A percentile compares a stretch with the other conserved stretches of the same genome.
Evolutionary conservation across 2,888 invertebrate species (phyloP).

Genomic region (Parapristionchus giblindavisi): DNA sequence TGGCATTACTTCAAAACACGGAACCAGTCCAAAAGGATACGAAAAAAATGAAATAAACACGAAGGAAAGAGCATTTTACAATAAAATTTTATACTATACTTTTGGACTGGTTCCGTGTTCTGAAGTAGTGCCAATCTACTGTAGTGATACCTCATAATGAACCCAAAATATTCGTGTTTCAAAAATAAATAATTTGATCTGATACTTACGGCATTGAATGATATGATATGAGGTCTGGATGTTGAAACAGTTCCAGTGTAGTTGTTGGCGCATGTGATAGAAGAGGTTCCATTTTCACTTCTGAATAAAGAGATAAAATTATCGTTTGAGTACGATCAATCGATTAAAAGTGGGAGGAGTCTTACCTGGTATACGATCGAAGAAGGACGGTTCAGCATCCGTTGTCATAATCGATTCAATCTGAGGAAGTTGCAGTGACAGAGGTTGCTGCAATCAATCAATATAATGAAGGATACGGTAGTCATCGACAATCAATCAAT

Average conservation of each 20-base stretch:
- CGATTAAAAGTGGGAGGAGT: background rate
- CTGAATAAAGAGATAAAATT: background rate
- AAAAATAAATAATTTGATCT: too few species aligned
- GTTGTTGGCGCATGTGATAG: background rate
- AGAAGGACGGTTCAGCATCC: constrained; percentile 28
- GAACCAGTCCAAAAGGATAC: too few species aligned
- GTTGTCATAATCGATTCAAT: constrained; percentile 36
- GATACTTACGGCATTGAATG: constrained; percentile 22
- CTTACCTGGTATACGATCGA: constrained; percentile 13
- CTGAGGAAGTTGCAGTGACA: constrained; percentile 23
- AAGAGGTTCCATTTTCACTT: constrained; percentile 22
- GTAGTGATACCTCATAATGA: too few species aligned
- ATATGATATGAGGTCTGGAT: constrained; percentile 16
- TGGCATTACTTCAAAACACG: too few species aligned
- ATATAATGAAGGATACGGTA: background rate
- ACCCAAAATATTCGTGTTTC: too few species aligned
- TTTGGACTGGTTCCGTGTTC: too few species aligned
- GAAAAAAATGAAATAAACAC: too few species aligned
- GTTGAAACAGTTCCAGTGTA: constrained; percentile 25
- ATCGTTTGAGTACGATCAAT: background rate
- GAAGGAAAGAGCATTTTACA: too few species aligned
- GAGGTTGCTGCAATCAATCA: background rate
- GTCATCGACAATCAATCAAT: background rate
- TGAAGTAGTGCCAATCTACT: too few species aligned
- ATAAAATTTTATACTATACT: too few species aligned